Evolutionary conservation across 2,888 invertebrate genomes (phyloP).

Genomic region (Mechanitis mazaeus): DNA sequence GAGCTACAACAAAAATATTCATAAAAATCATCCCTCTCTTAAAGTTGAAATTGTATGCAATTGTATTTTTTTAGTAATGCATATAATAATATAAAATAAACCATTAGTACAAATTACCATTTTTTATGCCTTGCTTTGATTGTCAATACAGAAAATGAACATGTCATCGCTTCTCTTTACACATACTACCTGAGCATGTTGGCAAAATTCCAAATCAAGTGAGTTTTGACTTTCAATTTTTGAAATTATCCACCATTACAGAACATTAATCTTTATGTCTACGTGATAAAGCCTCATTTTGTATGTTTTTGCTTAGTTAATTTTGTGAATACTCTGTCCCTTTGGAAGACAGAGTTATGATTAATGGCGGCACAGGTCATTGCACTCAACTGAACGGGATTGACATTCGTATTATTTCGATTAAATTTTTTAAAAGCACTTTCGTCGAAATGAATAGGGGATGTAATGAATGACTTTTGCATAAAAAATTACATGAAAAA

Average conservation of each 20-base stretch:
- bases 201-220: constrained; percentile 33
- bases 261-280: constrained; percentile 8
- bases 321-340: constrained; percentile 29
- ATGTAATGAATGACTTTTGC: constrained; percentile 1
- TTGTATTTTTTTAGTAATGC: too few species aligned
- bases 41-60: too few species aligned
- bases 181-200: constrained; percentile 23
- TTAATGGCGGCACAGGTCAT: constrained; percentile 33
- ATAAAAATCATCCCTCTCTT: too few species aligned
- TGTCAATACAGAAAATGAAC: background rate
- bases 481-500: background rate
- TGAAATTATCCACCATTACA: constrained; percentile 25
- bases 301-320: constrained; percentile 14
- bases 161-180: constrained; percentile 7
- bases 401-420: constrained; percentile 33
- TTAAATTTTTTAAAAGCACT: constrained; percentile 22
- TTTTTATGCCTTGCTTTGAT: too few species aligned
- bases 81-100: too few species aligned
- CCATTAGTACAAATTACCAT: too few species aligned
- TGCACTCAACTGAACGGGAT: constrained; percentile 31
- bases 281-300: constrained; percentile 15
- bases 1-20: too few species aligned
- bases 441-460: constrained; percentile 2
- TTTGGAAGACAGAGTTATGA: constrained; percentile 34
- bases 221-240: constrained; percentile 34